Conservation (phyloP, 2,113 vertebrate species). For the Phrynosoma blainvillii region DNA sequence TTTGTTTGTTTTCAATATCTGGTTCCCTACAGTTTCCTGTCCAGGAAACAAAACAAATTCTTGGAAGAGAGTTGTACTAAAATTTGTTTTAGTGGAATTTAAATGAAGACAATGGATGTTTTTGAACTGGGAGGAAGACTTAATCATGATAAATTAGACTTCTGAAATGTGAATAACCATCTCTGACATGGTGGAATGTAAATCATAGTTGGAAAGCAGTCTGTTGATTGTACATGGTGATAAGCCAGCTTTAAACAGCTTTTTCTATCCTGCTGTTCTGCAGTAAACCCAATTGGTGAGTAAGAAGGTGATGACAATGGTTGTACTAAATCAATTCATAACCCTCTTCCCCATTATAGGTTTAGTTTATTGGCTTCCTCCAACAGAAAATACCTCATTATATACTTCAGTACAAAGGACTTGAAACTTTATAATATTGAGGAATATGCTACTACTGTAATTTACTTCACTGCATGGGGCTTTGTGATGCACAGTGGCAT, state of each 20-base stretch:
- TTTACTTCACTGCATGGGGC: slow-evolving; percentile 73
- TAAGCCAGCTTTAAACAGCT: slow-evolving; percentile 17
- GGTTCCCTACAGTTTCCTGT: slow-evolving; percentile 12
- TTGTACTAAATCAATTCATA: slow-evolving; percentile 41
- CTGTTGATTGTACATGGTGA: slow-evolving; percentile 33
- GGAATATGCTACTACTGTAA: slow-evolving; percentile 70
- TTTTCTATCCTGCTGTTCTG: slow-evolving; percentile 38
- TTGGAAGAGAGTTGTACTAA: neutral
- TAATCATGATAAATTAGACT: slow-evolving; percentile 65
- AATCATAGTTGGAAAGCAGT: slow-evolving; percentile 33
- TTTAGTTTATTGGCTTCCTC: slow-evolving; percentile 57
- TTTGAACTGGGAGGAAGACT: slow-evolving; percentile 35
- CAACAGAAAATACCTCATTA: slow-evolving; percentile 67
- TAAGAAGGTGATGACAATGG: neutral
- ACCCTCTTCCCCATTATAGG: slow-evolving; percentile 39
- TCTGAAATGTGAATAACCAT: slow-evolving; percentile 66
- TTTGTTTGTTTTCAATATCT: neutral
- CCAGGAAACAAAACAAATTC: slow-evolving; percentile 11
- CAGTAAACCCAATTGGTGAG: neutral
- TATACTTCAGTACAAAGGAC: slow-evolving; percentile 64
- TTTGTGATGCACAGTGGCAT: slow-evolving; percentile 67
- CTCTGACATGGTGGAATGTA: slow-evolving; percentile 49
- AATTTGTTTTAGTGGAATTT: slow-evolving; percentile 36
- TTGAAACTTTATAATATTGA: slow-evolving; percentile 69
- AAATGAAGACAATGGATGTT: slow-evolving; percentile 45